Base-by-base conservation (phyloP, 2,888 invertebrate species). In the Eupeodes latifasciatus region DNA sequence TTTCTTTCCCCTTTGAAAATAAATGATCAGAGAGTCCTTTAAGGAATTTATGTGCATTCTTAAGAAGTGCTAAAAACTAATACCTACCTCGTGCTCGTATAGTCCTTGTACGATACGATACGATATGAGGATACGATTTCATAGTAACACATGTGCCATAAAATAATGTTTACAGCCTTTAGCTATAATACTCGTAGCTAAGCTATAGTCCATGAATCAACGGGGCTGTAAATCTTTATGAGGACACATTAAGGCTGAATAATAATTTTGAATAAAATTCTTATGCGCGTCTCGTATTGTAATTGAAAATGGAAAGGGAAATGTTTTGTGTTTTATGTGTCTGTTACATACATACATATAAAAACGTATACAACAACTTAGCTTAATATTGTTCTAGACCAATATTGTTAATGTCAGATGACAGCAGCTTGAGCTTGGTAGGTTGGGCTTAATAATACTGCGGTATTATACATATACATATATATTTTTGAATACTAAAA, bases 201-300 rank as follows among this genome's bases (percentile, higher is more conserved):
- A 40, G 40, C 40, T 4, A 27, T 27, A 47, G 34, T 36, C 59
- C 59, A 59, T 59, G 59, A 59, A 36, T 36, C 59, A 59, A 59
- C 57, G 14, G 55, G 44, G 71, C 64, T 76, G 80, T 81, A 72
- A 81, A 85, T 85, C 76, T 72, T 80, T 81, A 81, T 44, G 76
- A 81, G 62, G 81, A 44, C 71, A 75, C 74, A 75, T 69, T 85
- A 59, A 75, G 75, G 57, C 57, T 80, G 80, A 81, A 81, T 69
- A 19, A 44, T 49, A 76, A 76, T 81, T 85, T 80, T 85, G 76
- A 80, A 76, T 85, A 72, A 85, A 85, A 85, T 85, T 57, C 75
- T 72, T 76, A 76, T 75, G 76, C 27, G 51, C 49, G 80, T 53
- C 71, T 57, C 44, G 44, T 72, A 57, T 75, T 76, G 84, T 80